Evolutionary conservation across 2,888 invertebrate genomes (phyloP), one percentile per base, ranked within the genome.

Genomic region (Caenorhabditis sulstoni): DNA sequence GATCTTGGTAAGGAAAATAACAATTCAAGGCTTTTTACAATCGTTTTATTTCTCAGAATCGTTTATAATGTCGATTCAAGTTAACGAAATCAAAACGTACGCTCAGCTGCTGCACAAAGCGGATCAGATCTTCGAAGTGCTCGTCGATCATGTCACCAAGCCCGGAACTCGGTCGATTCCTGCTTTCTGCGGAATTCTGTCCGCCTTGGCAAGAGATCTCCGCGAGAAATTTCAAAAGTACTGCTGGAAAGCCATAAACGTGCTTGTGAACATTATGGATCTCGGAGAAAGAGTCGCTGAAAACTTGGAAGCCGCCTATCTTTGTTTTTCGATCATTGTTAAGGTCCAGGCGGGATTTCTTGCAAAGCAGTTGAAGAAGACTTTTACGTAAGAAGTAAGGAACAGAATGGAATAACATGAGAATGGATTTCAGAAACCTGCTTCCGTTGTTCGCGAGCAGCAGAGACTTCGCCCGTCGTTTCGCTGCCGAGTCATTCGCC

Each of bases 401-500:
- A n/a, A n/a, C n/a, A n/a, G n/a, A n/a, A n/a, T n/a, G n/a, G n/a
- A n/a, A n/a, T n/a, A n/a, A n/a, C n/a, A n/a, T n/a, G 29, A 29
- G 7, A 29, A 29, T 3, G n/a, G 9, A 22, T 41, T 78, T 35
- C 73, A 87, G 85, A 45, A 81, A 84, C 4, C 81, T 87, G 20
- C 57, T 81, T 1, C 91, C 97, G 5, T 91, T 97, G 44, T 94
- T 94, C 85, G 94, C 94, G 62, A 92, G 92, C n/a, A 94, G 94
- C 87, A 95, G 95, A 23, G 93, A 93, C 79, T 95, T 96, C 90
- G 94, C 97, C 22, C 94, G 95, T 85, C 94, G 94, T 89, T 98
- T 97, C 93, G 96, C 97, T 4, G 95, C 96, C 0, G 96, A 97
- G 91, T 95, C 96, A 91, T 97, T 97, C 92, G 95, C 97, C 0